Base-by-base conservation (phyloP, 2,113 vertebrate genomes). In the Ceyx margarethae region DNA sequence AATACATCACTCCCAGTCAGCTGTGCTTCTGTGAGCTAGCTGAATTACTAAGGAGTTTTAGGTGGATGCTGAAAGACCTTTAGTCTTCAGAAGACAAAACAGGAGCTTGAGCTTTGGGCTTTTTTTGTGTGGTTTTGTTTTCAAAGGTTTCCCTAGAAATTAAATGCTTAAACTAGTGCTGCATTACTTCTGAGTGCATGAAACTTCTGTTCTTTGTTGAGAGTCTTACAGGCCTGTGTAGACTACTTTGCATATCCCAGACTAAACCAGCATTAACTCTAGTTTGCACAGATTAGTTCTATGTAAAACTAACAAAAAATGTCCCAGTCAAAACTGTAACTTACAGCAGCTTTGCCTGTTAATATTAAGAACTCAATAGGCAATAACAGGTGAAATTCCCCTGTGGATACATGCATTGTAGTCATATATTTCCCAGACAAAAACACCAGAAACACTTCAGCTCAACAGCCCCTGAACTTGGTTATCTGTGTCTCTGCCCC, bases 1-100 rank as follows among this genome's bases (percentile, higher is more conserved):
- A 65, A 89, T 17, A 50, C 83, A 90, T 85, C 92, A 81, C 77
- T 76, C 62, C 80, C 11, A 60, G 95, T 68, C 95, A 95, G 88
- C 83, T 66, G 80, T 53, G 88, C 13, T 72, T 17, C 88, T 65
- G 5, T 25, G 74, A 93, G 68, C 31, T 51, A 53, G 15, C 79
- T 90, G 91, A 46, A 79, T 87, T 88, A 90, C 53, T 92, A 93
- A 4, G 61, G n/a, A 33, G 7, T 85, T 85, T 51, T 88, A 80
- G 48, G 23, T 48, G 81, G 65, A 72, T 92, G 66, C 93, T 91
- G 48, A 79, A 86, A 86, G 28, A 37, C 37, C 90, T 95, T 90
- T 95, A 91, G 94, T 95, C 89, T 95, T 69, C 31, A 54, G 46
- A 73, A 86, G 74, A 22, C 77, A 62, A 82, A 81, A 81, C 16